Conservation (phyloP, 2,888 invertebrate species). For the Sphecodes monilicornis region DNA sequence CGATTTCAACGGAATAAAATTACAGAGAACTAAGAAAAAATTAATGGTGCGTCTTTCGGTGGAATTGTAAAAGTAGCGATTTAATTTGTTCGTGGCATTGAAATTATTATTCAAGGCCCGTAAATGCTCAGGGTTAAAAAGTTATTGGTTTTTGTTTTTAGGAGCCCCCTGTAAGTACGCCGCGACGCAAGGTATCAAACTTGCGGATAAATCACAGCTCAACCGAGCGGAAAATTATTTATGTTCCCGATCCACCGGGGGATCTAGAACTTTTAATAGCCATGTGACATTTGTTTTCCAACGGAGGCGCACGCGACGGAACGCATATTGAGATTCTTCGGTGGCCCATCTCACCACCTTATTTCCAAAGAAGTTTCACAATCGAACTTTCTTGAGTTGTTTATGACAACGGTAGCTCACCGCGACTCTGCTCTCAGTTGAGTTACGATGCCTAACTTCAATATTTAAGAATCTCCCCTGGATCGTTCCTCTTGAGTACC, state of each 20-base stretch:
- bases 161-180: background rate
- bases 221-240: conserved; percentile 64
- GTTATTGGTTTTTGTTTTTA: background rate
- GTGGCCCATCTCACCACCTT: conserved; percentile 66
- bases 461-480: conserved; percentile 56
- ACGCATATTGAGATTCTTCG: conserved; percentile 73
- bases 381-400: conserved; percentile 83
- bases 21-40: background rate
- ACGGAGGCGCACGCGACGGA: conserved; percentile 62
- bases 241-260: conserved; percentile 49
- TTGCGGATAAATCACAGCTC: conserved; percentile 56
- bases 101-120: background rate
- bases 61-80: background rate
- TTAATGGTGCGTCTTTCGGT: no score
- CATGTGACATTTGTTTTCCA: conserved; percentile 73
- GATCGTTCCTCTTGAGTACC: conserved; percentile 39
- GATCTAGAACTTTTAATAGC: conserved; percentile 74
- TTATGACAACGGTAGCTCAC: conserved; percentile 73
- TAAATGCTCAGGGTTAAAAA: background rate
- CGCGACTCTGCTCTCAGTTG: conserved; percentile 48
- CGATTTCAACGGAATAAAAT: background rate
- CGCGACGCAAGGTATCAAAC: background rate
- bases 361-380: conserved; percentile 81
- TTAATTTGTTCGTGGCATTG: background rate
- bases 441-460: conserved; percentile 62